Base-by-base conservation (phyloP, 23 tunicate species). In the Aplidium turbinatum region DNA sequence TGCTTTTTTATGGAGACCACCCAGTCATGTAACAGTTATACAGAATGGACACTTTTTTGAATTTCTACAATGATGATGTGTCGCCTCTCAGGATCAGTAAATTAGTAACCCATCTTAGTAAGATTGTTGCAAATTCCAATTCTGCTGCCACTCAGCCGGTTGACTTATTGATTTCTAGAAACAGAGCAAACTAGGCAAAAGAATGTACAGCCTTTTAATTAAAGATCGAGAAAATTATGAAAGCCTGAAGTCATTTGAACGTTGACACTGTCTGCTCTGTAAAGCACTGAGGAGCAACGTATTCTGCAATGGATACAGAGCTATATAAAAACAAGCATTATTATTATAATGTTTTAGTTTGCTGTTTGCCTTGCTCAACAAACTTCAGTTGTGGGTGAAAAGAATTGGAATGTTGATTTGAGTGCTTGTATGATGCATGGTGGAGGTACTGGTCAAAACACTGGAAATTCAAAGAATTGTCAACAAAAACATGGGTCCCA, bases 401-500 rank as follows among this genome's bases (percentile, higher is more conserved):
- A 78, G 24, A 50, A 72, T 31, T 85, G 92, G 92, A 69, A 70
- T 23, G 70, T 66, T 62, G 92, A 85, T 47, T 48, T 85, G 47
- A 75, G 75, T 38, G 63, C 51, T 9, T 35, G 84, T 53, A 75
- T 72, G 21, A 47, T 85, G 31, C 92, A 85, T 58, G 92, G 92
- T 22, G 92, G 92, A 1, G 92, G 92, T 47, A 78, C 79, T 57
- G 31, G 60, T 0, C 26, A 25, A 3, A 78, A 78, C 66, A 67
- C 81, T 22, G 92, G 75, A 18, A 85, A 85, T 35, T 35, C 84
- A 25, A 78, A 84, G 92, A 71, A 71, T 58, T 84, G 78, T 35
- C 78, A 85, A 78, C 78, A 84, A 22, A 76, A 78, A 23, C 92
- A n/a, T n/a, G n/a, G n/a, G n/a, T n/a, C n/a, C n/a, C n/a, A n/a